Conservation (phyloP, 2,888 invertebrate species). For the Watsonalla binaria region DNA sequence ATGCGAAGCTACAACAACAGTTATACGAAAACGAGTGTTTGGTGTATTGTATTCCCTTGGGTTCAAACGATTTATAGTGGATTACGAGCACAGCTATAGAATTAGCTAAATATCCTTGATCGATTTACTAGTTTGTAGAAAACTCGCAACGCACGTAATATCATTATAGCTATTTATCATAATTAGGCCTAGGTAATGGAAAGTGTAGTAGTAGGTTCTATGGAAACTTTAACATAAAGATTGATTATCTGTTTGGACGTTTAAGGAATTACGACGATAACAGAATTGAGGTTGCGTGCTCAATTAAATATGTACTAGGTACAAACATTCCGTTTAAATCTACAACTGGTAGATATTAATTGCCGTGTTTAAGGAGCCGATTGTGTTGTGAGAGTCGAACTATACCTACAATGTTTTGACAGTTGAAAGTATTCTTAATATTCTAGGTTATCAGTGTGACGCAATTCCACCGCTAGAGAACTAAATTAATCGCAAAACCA, state of each 20-base stretch:
- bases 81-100: too few species aligned
- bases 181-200: background rate
- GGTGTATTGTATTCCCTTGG: slow-evolving; percentile 9
- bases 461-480: slow-evolving; percentile 17
- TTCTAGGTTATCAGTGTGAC: slow-evolving; percentile 4
- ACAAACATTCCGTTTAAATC: background rate
- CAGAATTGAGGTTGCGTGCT: background rate
- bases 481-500: slow-evolving; percentile 24
- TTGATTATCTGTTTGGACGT: background rate
- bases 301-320: background rate
- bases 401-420: background rate
- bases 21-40: slow-evolving; percentile 50
- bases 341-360: background rate
- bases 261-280: background rate
- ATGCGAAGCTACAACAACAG: slow-evolving; percentile 53
- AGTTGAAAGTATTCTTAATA: background rate
- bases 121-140: too few species aligned
- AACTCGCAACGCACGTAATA: too few species aligned
- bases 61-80: too few species aligned
- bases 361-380: background rate
- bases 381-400: background rate
- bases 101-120: too few species aligned
- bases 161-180: too few species aligned
- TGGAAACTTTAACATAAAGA: background rate
- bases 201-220: background rate